Conservation (phyloP, 2,888 invertebrate species). For the Lepidonotus clava region DNA sequence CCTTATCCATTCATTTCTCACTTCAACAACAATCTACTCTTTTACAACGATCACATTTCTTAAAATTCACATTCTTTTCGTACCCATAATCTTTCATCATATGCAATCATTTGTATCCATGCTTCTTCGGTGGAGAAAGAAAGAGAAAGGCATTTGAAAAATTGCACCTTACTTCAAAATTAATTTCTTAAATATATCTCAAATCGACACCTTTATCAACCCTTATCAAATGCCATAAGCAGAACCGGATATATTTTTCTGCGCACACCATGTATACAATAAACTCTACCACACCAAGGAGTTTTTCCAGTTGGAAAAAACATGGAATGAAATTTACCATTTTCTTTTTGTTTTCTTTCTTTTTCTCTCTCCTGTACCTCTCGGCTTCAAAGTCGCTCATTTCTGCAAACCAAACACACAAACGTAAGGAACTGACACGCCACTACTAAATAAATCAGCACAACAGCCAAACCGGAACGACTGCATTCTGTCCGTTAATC, state of each 20-base stretch:
- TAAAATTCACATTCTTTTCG: too few relatives aligned
- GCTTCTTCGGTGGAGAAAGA: conserved; percentile 57
- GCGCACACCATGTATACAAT: too few relatives aligned
- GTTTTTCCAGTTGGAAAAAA: conserved; percentile 62
- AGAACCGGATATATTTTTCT: too few relatives aligned
- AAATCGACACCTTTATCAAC: too few relatives aligned
- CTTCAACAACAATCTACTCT: background rate
- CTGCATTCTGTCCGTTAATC: too few relatives aligned
- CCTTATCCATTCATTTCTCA: too few relatives aligned
- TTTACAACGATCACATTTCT: background rate
- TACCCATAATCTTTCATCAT: background rate
- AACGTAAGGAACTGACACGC: background rate
- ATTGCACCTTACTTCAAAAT: too few relatives aligned
- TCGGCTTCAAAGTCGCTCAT: conserved; percentile 92
- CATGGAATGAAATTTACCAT: conserved; percentile 71
- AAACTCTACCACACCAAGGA: too few relatives aligned
- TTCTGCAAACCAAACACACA: conserved; percentile 84
- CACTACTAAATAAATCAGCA: background rate
- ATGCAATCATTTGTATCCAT: conserved; percentile 54
- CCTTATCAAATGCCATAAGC: too few relatives aligned
- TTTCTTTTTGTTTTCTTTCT: conserved; percentile 84
- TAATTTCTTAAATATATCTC: too few relatives aligned
- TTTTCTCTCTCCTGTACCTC: conserved; percentile 82
- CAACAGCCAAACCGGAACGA: too few relatives aligned
- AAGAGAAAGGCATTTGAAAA: conserved; percentile 46